Evolutionary conservation across 2,888 invertebrate genomes (phyloP).

Genomic region (Conops quadrifasciatus): DNA sequence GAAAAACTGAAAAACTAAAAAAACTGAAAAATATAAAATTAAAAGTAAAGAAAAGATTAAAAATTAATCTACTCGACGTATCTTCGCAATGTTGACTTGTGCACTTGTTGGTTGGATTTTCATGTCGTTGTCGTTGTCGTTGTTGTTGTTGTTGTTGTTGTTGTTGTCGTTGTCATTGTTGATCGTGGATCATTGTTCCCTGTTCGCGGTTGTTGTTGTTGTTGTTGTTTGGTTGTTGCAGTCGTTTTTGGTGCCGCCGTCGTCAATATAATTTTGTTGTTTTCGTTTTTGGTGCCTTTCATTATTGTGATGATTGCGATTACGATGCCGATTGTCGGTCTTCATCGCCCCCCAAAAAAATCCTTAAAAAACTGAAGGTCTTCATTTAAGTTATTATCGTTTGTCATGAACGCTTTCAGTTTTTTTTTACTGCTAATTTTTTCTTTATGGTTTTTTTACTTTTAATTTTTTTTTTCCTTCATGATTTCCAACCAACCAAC

Average conservation of each 20-base stretch:
- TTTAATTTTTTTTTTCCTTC: too few relatives aligned
- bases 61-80: neutral
- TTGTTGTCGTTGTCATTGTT: conserved; percentile 7
- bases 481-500: too few relatives aligned
- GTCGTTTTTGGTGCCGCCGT: neutral
- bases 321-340: conserved; percentile 38
- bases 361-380: conserved; percentile 19
- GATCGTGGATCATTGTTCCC: neutral
- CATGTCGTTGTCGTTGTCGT: neutral
- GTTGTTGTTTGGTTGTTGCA: neutral
- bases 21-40: too few relatives aligned
- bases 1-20: too few relatives aligned
- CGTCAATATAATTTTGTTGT: too few relatives aligned
- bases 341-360: conserved; percentile 31
- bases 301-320: too few relatives aligned
- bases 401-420: conserved; percentile 42
- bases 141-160: neutral
- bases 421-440: conserved; percentile 1
- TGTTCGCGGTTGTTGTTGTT: neutral
- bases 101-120: conserved; percentile 13
- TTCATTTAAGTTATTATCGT: conserved; percentile 45
- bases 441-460: too few relatives aligned
- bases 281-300: conserved; percentile 8
- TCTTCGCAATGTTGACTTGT: too few relatives aligned
- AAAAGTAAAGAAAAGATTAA: neutral